Evolutionary conservation across 1,140 invertebrate genomes (phyloP), one percentile per base, ranked within the genome.

Genomic region (Cydia splendana): DNA sequence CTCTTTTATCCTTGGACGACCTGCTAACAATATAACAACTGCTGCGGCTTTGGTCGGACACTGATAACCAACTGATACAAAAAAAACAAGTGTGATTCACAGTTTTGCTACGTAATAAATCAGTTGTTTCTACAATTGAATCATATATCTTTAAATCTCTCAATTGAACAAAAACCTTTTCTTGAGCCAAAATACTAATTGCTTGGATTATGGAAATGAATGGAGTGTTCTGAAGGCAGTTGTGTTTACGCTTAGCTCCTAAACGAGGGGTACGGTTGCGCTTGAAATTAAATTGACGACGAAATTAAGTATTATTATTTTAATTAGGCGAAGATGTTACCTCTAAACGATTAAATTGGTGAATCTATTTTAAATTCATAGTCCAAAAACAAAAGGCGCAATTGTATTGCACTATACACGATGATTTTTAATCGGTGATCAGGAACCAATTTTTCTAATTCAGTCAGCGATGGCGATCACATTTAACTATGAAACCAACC

Each of bases 191-290:
- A 62, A 62, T 24, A 12, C 18, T 71, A 71, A 71, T 71, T 71
- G 15, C 67, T 10, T 12, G 34, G 67, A 71, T 71, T 42, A 42
- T 71, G 67, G n/a, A 42, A 71, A 71, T 18, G n/a, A 42, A 42
- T 71, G n/a, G 24, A 71, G 67, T 42, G 34, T 71, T 71, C 67
- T 71, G 2, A 45, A 71, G 67, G 38, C 67, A 34, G 24, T 20
- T 15, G 18, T 71, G 34, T 71, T 71, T 71, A 42, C 30, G 67
- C 9, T 42, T 10, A 42, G 67, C 67, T 71, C 34, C 38, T 42
- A 45, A 71, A 71, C 65, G 65, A 69, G 65, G n/a, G 67, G 67
- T 71, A 18, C 12, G 15, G 67, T 13, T 71, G 15, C 67, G 45
- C 38, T 15, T 71, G 24, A 24, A 71, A 71, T 71, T 45, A 45